Base-by-base conservation (phyloP, 2,113 vertebrate species). In the Microtus richardsoni region DNA sequence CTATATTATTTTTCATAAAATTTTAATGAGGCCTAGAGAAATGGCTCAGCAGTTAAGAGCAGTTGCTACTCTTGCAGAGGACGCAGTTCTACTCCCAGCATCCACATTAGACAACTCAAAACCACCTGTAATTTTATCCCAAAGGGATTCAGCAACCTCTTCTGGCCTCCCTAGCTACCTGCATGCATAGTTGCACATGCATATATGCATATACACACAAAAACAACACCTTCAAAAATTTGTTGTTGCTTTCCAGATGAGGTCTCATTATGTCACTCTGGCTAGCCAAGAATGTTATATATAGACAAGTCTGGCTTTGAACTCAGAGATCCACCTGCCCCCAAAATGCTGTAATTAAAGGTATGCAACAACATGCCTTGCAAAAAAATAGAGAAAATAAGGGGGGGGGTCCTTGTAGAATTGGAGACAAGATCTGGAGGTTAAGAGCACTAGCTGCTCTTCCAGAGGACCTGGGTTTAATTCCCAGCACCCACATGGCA, bases 1-100 rank as follows among this genome's bases (percentile, higher is more conserved):
- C 21, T 95, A 19, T 47, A 62, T 88, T 95, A 26, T 5, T 88
- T 94, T 86, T 94, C 73, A 66, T 77, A 73, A 88, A 91, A 62
- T 93, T 17, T 36, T 41, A 74, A 13, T 26, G 47, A 8, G 28
- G 7, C 44, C 14, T 49, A 14, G 75, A 49, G 8, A 78, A 49
- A 78, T 17, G 44, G 26, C 44, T 30, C 14, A 47, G 13, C 5
- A 47, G 28, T 44, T 78, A 78, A 49, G 3, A 78, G 75, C 14
- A 78, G 44, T 49, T 44, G 39, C 73, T 74, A 41, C 22, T 73
- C 70, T 73, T 73, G 17, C 17, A 39, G 39, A 44, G 39, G 24
- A 41, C 22, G 2, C 24, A 47, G 41, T 44, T 75, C 73, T 12
- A 44, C 44, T 75, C 73, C 24, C 41, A 75, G 41, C 39, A 75